Conservation (phyloP, 2,797 vertebrate species). For the Phaenicophaeus curvirostris region DNA sequence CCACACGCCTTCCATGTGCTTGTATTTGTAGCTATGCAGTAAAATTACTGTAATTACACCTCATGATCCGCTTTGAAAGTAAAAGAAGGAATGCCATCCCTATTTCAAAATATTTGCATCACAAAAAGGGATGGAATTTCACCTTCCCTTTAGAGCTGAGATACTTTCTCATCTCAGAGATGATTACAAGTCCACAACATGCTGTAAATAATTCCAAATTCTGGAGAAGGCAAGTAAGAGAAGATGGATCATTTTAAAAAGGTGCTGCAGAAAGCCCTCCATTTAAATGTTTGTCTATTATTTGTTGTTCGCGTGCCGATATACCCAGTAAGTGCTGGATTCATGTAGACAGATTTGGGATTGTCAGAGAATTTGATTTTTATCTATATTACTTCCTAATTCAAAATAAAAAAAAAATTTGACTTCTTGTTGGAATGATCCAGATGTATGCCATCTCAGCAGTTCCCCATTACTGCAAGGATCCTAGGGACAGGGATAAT, state of each 20-base stretch:
- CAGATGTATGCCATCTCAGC: neutral
- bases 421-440: neutral
- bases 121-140: neutral
- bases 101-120: slow-evolving; percentile 47
- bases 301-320: neutral
- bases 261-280: neutral
- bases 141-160: neutral
- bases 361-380: neutral
- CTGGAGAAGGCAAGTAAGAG: neutral
- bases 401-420: neutral
- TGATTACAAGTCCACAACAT: neutral
- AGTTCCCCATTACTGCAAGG: neutral
- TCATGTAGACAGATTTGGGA: neutral
- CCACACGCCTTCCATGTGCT: neutral
- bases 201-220: neutral
- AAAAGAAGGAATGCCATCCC: neutral
- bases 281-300: neutral
- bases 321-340: neutral
- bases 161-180: neutral
- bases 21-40: neutral
- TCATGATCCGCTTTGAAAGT: neutral
- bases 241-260: neutral
- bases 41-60: slow-evolving; percentile 42
- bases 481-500: neutral
- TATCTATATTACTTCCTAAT: neutral